A percentile compares a stretch with the other conserved stretches of the same genome.
Evolutionary conservation across 1,140 invertebrate genomes (phyloP).

Genomic region (Oryctes rhinoceros): DNA sequence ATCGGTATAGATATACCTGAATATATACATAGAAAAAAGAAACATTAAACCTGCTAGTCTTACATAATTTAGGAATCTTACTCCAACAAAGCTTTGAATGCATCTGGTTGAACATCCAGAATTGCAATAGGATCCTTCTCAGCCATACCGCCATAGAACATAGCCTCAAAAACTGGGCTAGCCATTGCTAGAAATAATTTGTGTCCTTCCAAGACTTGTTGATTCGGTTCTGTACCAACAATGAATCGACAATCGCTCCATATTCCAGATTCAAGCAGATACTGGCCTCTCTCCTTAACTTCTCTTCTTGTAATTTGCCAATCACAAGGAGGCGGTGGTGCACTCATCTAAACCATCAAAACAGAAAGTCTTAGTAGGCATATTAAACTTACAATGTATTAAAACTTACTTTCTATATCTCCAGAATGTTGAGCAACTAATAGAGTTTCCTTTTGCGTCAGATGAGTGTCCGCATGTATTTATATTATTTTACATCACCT

Average conservation of each 20-base stretch:
- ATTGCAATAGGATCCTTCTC: conserved; percentile 79
- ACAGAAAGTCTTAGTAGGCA: neutral
- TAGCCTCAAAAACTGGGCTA: conserved; percentile 83
- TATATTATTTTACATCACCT: neutral
- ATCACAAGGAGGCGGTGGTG: conserved; percentile 64
- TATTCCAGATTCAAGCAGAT: conserved; percentile 76
- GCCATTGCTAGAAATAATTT: conserved; percentile 85
- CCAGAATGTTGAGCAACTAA: neutral
- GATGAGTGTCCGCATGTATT: neutral
- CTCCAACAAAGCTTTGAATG: conserved; percentile 80
- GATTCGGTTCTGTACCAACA: conserved; percentile 80
- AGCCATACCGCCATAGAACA: conserved; percentile 79
- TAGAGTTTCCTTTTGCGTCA: neutral
- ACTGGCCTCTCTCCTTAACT: conserved; percentile 73
- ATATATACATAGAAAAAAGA: conserved; percentile 53
- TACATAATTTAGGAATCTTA: conserved; percentile 54
- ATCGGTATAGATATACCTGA: conserved; percentile 84
- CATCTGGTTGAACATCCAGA: conserved; percentile 83
- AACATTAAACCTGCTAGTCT: conserved; percentile 42
- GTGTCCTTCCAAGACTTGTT: conserved; percentile 77
- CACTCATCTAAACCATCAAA: conserved; percentile 34
- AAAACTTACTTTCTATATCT: conserved; percentile 21
- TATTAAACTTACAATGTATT: neutral
- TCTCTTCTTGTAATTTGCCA: conserved; percentile 78
- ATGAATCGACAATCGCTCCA: conserved; percentile 85